Percentiles rank a stretch among this genome's conserved stretches.
Evolutionary conservation across 1,140 invertebrate species (phyloP).

Genomic region (Helicoverpa armigera): DNA sequence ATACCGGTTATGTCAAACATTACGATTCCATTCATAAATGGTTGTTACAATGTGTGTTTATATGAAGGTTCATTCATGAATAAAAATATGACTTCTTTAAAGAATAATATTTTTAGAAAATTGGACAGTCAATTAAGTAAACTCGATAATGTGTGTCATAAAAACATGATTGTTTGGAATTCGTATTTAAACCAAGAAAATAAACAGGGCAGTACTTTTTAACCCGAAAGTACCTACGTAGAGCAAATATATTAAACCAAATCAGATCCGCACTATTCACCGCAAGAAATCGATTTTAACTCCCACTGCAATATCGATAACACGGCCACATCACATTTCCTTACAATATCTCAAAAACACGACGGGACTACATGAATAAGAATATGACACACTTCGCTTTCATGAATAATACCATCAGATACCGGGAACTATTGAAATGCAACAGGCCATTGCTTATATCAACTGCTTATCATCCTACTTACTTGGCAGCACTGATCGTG

Average conservation of each 20-base stretch:
- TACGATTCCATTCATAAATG: conserved; percentile 8
- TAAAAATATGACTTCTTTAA: too few relatives aligned
- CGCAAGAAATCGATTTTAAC: not conserved
- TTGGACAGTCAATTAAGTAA: too few relatives aligned
- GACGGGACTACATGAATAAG: conserved; percentile 36
- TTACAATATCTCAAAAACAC: conserved; percentile 25
- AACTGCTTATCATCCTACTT: conserved; percentile 30
- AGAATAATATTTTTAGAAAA: too few relatives aligned
- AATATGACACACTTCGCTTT: conserved; percentile 38
- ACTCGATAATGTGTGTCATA: too few relatives aligned
- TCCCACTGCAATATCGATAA: not conserved
- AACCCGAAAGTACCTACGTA: too few relatives aligned
- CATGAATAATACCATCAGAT: conserved; percentile 42
- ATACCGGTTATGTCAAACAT: conserved; percentile 26
- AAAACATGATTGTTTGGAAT: too few relatives aligned
- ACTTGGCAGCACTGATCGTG: conserved; percentile 35
- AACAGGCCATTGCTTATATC: conserved; percentile 24
- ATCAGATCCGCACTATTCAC: not conserved
- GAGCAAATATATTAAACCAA: too few relatives aligned
- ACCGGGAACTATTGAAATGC: conserved; percentile 35
- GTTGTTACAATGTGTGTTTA: not conserved
- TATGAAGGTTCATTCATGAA: too few relatives aligned
- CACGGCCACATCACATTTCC: not conserved
- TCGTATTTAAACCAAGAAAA: too few relatives aligned
- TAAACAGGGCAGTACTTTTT: too few relatives aligned